phyloP scores from a whole-genome alignment of 23 tunicate genomes.

The Trididemnum nubilum region DNA sequence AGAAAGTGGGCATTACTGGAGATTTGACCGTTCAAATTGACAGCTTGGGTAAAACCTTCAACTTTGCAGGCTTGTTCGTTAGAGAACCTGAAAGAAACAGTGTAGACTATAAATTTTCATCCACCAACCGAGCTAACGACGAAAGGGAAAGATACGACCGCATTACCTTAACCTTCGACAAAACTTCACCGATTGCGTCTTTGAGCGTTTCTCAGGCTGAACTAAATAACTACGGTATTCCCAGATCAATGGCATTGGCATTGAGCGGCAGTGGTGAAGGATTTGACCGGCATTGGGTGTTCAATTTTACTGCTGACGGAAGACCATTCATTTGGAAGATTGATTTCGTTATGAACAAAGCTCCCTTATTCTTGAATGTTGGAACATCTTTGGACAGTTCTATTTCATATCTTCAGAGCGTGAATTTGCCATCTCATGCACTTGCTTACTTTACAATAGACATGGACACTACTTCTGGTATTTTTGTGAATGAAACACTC shows the following conservation, averaged over 20 bases:
- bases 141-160: neutral
- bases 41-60: neutral
- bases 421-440: conserved; percentile 6
- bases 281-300: neutral
- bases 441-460: neutral
- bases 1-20: neutral
- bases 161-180: neutral
- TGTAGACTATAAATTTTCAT: neutral
- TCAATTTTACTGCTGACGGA: neutral
- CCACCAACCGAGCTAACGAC: neutral
- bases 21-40: neutral
- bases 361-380: neutral
- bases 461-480: neutral
- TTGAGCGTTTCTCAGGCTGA: neutral
- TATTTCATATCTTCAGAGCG: neutral
- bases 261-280: neutral
- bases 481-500: neutral
- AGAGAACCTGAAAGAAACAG: neutral
- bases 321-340: neutral
- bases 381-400: conserved; percentile 2
- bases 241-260: neutral
- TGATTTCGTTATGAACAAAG: neutral
- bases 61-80: neutral
- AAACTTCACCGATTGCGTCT: neutral
- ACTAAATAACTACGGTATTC: neutral